Base-by-base conservation (phyloP, 2,113 vertebrate genomes). In the Todiramphus chloris region DNA sequence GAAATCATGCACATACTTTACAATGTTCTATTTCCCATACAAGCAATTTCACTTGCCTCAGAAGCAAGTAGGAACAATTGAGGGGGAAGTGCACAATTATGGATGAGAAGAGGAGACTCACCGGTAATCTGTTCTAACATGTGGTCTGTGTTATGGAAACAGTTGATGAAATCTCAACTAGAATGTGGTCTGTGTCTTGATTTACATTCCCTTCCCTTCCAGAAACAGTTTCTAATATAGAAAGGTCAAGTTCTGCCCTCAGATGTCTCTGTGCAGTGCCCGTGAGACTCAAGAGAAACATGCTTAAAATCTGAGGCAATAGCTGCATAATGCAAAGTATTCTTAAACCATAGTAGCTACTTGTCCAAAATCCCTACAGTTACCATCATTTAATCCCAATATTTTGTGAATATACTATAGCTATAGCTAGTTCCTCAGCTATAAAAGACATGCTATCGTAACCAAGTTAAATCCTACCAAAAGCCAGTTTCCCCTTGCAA, bases 151-250 rank as follows among this genome's bases (percentile, higher is more conserved):
- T 93, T 96, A 91, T 13, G 46, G 87, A 77, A 90, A 64, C 86
- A 95, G 59, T 76, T 96, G 87, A 70, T 96, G 93, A 96, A 94
- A 94, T 93, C 70, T 88, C 41, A 50, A 17, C 70, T 86, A 94
- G 87, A 94, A 88, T 85, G 70, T 83, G 35, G 25, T 80, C 55
- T 90, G 44, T 91, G 69, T 86, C 85, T 92, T 95, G 92, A 94
- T 83, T 96, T 92, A 92, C 72, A 83, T 90, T 93, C 75, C 23
- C 84, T 85, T 77, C 90, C 56, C 60, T 80, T 92, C 83, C 79
- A 94, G 87, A 96, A 94, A 87, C 48, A 81, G 51, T 87, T 93
- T 96, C 63, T 86, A 92, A 92, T 93, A 86, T 43, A 90, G 63
- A 72, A 93, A 37, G 94, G 92, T 93, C 87, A 88, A 28, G 74